phyloP scores from a whole-genome alignment of 1,140 invertebrate genomes.

The Drosophila sp. region DNA sequence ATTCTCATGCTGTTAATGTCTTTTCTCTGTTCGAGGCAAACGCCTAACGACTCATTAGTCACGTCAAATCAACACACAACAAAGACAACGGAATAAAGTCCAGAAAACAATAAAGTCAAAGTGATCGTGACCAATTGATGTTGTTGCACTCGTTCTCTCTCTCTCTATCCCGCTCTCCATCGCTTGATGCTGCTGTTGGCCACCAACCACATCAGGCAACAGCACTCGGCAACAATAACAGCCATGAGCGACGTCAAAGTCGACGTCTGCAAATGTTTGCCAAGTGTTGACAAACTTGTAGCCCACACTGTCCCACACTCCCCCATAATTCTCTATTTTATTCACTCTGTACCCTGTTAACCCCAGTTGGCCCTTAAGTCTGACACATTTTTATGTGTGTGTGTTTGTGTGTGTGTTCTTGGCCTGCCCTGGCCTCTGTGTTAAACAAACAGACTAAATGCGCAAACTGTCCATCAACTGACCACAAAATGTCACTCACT shows the following conservation, averaged over 20 bases:
- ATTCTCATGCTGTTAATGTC: slow-evolving; percentile 25
- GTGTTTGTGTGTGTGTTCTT: background rate
- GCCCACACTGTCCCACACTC: slow-evolving; percentile 23
- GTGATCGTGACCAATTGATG: slow-evolving; percentile 78
- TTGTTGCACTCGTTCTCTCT: slow-evolving; percentile 2
- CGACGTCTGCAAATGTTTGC: slow-evolving; percentile 71
- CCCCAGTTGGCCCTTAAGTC: slow-evolving; percentile 30
- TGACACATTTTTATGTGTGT: slow-evolving; percentile 40
- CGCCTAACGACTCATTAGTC: slow-evolving; percentile 77
- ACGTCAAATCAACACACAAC: slow-evolving; percentile 76
- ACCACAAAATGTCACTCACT: slow-evolving; percentile 66
- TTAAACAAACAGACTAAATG: slow-evolving; percentile 28
- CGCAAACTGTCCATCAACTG: slow-evolving; percentile 67
- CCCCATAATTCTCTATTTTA: background rate
- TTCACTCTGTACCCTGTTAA: slow-evolving; percentile 3
- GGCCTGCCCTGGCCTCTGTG: background rate
- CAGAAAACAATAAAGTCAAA: slow-evolving; percentile 71
- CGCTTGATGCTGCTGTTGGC: slow-evolving; percentile 10
- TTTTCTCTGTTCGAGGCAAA: slow-evolving; percentile 38
- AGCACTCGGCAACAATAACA: slow-evolving; percentile 39
- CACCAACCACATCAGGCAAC: slow-evolving; percentile 21
- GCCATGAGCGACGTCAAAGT: slow-evolving; percentile 30
- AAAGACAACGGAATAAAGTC: slow-evolving; percentile 48
- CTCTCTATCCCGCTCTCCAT: background rate
- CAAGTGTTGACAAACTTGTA: slow-evolving; percentile 69